phyloP scores from a whole-genome alignment of 2,888 invertebrate species.

The Allacma fusca region DNA sequence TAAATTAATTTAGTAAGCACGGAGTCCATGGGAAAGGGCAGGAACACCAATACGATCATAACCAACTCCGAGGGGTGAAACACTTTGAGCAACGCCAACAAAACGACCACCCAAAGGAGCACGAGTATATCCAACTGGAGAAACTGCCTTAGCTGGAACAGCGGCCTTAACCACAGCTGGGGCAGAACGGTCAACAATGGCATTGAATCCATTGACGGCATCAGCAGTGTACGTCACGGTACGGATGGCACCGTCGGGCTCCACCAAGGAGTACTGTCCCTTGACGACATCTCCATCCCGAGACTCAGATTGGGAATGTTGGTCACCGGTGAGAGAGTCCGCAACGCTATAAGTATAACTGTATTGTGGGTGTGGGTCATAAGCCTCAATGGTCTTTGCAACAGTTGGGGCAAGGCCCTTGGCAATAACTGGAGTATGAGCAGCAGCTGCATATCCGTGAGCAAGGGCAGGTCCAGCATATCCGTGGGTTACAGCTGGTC shows the following conservation, averaged over 20 bases:
- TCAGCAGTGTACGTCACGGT: conserved; percentile 58
- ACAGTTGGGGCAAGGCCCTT: conserved; percentile 14
- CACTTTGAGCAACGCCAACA: conserved; percentile 11
- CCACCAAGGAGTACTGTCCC: conserved; percentile 56
- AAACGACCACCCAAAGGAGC: conserved; percentile 55
- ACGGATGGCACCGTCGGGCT: conserved; percentile 54
- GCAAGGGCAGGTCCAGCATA: conserved; percentile 26
- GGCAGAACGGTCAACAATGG: conserved; percentile 46
- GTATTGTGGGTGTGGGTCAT: conserved; percentile 56
- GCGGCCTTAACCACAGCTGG: conserved; percentile 47
- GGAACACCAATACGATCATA: too few species aligned
- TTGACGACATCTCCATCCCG: conserved; percentile 56
- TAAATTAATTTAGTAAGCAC: too few species aligned
- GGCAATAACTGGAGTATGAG: conserved; percentile 21
- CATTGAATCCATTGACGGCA: conserved; percentile 52
- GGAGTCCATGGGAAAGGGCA: too few species aligned
- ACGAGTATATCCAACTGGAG: conserved; percentile 59
- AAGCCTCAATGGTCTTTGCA: conserved; percentile 49
- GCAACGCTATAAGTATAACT: conserved; percentile 56
- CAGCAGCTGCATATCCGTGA: conserved; percentile 28
- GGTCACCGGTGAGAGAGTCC: conserved; percentile 55
- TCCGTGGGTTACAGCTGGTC: conserved; percentile 30
- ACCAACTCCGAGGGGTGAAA: too few species aligned
- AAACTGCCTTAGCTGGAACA: conserved; percentile 45
- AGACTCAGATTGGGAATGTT: conserved; percentile 50